These are phyloP conservation scores for Vannuccia rotundouncinata DNA, from an alignment of 2,888 invertebrate genomes.

Conservation along the genomic window DNA sequence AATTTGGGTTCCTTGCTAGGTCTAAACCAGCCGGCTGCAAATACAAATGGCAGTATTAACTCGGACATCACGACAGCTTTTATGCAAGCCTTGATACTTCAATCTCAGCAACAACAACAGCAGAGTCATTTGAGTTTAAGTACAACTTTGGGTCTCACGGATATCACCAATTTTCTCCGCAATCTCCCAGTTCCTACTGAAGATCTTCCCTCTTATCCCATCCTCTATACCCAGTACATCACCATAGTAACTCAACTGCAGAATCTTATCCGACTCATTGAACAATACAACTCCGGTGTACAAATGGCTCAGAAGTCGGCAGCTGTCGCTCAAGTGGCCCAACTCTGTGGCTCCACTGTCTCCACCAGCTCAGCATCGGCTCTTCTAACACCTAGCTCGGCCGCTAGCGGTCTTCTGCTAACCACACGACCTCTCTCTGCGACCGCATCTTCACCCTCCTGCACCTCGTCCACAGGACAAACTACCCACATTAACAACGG, in stretches of 20 bases:
- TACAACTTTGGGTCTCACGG: background rate
- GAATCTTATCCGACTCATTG: conserved; percentile 8
- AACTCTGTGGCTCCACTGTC: background rate
- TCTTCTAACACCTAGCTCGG: background rate
- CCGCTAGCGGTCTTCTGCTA: background rate
- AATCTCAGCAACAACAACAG: background rate
- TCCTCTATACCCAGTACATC: conserved; percentile 11
- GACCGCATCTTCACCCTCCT: background rate
- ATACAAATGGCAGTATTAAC: background rate
- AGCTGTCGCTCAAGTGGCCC: background rate
- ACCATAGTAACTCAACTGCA: background rate
- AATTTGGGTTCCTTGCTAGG: background rate
- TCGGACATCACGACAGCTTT: background rate
- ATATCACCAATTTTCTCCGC: background rate
- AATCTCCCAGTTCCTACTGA: background rate
- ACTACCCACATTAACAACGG: background rate
- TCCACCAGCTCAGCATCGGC: background rate
- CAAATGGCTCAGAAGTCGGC: conserved; percentile 12
- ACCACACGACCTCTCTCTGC: background rate
- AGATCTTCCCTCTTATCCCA: background rate
- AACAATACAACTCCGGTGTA: conserved; percentile 5
- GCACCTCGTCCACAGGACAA: background rate
- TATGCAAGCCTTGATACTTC: background rate
- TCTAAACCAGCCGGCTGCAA: background rate
- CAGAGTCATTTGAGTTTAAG: background rate